Percentiles rank a stretch among this genome's conserved stretches.
These are phyloP conservation scores for Eristalis tenax DNA, from an alignment of 2,888 invertebrate genomes.

Conservation along the genomic window DNA sequence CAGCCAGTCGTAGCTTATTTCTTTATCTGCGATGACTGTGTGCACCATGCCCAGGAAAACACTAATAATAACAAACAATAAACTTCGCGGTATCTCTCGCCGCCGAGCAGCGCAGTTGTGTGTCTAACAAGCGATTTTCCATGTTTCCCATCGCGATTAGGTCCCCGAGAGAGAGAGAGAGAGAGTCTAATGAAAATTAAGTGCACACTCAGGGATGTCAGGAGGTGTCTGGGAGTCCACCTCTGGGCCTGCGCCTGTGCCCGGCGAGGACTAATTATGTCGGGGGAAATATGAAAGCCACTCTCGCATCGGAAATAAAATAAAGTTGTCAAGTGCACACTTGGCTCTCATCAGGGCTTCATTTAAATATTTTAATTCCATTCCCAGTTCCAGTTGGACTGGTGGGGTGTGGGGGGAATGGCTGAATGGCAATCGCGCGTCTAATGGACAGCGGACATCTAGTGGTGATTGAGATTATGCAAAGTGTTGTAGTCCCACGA, in stretches of 20 bases:
- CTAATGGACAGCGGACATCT: not conserved
- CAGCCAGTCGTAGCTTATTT: conserved; percentile 67
- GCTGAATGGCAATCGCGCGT: not conserved
- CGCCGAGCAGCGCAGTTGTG: conserved; percentile 19
- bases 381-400: too few species aligned
- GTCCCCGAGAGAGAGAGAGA: conserved; percentile 4
- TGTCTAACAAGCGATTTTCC: conserved; percentile 69
- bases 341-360: conserved; percentile 1
- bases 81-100: conserved; percentile 48
- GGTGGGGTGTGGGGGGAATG: not conserved
- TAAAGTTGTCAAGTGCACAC: conserved; percentile 36
- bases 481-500: not conserved
- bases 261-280: conserved; percentile 28
- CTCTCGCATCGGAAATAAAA: conserved; percentile 10
- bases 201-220: not conserved
- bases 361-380: conserved; percentile 5
- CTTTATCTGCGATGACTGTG: conserved; percentile 67
- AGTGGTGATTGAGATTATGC: not conserved
- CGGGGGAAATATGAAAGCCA: conserved; percentile 35
- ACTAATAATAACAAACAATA: conserved; percentile 72
- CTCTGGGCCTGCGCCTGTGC: not conserved
- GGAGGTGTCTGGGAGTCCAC: not conserved
- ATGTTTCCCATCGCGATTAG: conserved; percentile 69
- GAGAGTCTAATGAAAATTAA: conserved; percentile 63
- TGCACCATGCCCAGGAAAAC: conserved; percentile 29